Base-by-base conservation (phyloP, 2,888 invertebrate species). In the Pseudolycoriella hygida region DNA sequence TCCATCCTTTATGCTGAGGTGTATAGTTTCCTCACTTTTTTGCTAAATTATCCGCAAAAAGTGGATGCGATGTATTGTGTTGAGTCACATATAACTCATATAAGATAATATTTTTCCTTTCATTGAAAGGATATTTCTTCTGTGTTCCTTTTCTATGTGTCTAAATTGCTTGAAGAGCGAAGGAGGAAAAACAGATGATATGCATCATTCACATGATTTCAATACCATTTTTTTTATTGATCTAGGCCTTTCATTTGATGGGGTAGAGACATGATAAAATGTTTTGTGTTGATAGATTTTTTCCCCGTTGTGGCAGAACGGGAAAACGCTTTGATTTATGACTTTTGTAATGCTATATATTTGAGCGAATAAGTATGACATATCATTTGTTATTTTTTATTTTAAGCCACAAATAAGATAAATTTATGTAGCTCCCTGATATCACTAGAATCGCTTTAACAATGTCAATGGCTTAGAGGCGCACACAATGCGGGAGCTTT, bases 381-480 rank as follows among this genome's bases (percentile, higher is more conserved):
- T 34, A 34, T 34, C 34, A 34, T 34, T 34, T 34, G 34, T 34
- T 34, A 34, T 34, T 34, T 25, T 34, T 34, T 34, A 34, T 34
- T 34, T 34, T 34, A 34, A 34, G 34, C 34, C 34, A 34, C 34
- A 34, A 34, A 25, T 25, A 25, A 25, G 25, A 25, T 25, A 25
- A 25, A 25, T 25, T 25, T 25, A 25, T 25, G 25, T 25, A 25
- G 25, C 25, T 25, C 25, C 25, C 25, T 25, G 25, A 25, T 25
- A 25, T 25, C 25, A 25, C 25, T 4, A 25, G 25, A 25, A 25
- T 25, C 25, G 25, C 8, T 25, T 25, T 25, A 25, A 25, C 25
- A 25, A 25, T 25, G 25, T 25, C 25, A 25, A 25, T 25, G 25
- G 25, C 25, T 25, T 25, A 25, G 25, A 25, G 25, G 25, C 25